Evolutionary conservation across 2,888 invertebrate genomes (phyloP), one percentile per base, ranked within the genome.

Genomic region (Drosophila dives): DNA sequence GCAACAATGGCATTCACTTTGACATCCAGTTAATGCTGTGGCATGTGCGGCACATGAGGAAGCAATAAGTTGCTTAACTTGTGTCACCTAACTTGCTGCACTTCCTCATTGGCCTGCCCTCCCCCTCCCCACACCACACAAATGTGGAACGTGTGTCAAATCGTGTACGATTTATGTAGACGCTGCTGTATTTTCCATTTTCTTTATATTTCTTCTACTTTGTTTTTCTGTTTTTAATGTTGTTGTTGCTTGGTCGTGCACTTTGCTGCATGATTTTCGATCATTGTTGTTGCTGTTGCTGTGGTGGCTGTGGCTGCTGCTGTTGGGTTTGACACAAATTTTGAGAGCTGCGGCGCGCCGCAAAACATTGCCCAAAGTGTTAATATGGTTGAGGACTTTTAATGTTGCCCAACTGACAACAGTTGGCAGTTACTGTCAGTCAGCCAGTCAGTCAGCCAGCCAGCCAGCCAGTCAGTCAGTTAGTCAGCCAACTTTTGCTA

Each of bases 341-440:
- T 81, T 72, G 68, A 72, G 73, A 17, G 69, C 63, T 86, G 88
- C 73, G 86, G 86, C 83, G 81, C 72, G 86, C 86, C 86, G 83
- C 86, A 88, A 83, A 85, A 75, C 71, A 77, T 84, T 86, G 87
- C 84, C 84, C 80, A 88, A 86, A 81, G 86, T 86, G 86, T 83
- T 86, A 86, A 86, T 86, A 86, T 86, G 86, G 88, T 85, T 83
- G 88, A 86, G 88, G 88, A 86, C 86, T 88, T 88, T 88, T 86
- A 80, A 83, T 86, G 63, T 86, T 86, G 83, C 88, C 72, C 86
- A 88, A 86, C 83, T 72, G 69, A 49, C 67, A 73, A 49, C 55
- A 51, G 59, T 53, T 50, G 51, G 49, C 73, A 61, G 63, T 62
- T 49, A 66, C 55, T 63, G 53, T 12, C 80, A 49, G 64, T 72